Evolutionary conservation across 2,797 vertebrate genomes (phyloP).

Genomic region (Anguilla obscura): DNA sequence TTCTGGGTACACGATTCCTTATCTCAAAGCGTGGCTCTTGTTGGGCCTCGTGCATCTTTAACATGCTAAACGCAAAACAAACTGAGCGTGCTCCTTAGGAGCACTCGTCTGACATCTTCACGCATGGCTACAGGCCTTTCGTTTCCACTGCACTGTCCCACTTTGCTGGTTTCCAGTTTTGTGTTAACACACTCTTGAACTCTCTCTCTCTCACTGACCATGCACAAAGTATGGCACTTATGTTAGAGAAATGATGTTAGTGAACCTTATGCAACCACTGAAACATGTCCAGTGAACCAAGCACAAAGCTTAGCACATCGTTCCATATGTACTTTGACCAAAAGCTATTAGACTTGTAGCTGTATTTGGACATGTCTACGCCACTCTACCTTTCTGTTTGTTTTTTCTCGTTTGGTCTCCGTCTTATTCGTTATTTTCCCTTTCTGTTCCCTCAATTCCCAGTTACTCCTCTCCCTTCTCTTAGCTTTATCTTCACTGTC

Average conservation of each 20-base stretch:
- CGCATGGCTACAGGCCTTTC: conserved; percentile 36
- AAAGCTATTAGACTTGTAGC: conserved; percentile 25
- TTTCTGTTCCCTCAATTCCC: not conserved
- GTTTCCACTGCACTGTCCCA: conserved; percentile 30
- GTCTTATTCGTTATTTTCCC: conserved; percentile 21
- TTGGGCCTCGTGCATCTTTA: not conserved
- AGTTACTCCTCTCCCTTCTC: not conserved
- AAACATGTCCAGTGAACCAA: conserved; percentile 53
- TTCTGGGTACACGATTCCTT: not conserved
- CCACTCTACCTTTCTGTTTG: not conserved
- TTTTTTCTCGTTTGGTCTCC: not conserved
- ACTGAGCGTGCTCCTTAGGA: not conserved
- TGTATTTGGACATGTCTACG: not conserved
- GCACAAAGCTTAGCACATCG: conserved; percentile 48
- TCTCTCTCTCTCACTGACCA: conserved; percentile 52
- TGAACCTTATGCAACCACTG: conserved; percentile 51
- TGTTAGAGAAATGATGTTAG: conserved; percentile 47
- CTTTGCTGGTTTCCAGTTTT: conserved; percentile 29
- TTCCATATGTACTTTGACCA: conserved; percentile 36
- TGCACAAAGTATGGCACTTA: conserved; percentile 45
- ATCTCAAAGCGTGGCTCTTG: not conserved
- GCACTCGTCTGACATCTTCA: conserved; percentile 32
- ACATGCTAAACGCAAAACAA: not conserved
- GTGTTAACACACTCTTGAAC: conserved; percentile 37
- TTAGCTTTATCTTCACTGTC: conserved; percentile 18